Evolutionary conservation across 1,140 invertebrate species (phyloP).

Genomic region (Littorina saxatilis): DNA sequence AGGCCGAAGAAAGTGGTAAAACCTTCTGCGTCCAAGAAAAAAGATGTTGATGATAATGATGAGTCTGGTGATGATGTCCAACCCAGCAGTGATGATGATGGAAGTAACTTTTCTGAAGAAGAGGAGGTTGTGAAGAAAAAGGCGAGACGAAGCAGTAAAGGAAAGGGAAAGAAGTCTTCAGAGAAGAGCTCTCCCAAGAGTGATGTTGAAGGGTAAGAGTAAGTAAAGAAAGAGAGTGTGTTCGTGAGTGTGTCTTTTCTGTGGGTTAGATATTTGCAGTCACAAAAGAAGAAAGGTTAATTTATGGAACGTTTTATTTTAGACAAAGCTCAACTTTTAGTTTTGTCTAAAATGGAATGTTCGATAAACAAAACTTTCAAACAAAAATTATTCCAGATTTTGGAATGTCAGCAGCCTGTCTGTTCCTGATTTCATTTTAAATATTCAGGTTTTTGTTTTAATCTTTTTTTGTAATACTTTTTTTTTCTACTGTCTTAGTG

Average conservation of each 20-base stretch:
- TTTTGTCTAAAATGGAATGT: too few relatives aligned
- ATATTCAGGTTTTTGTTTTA: too few relatives aligned
- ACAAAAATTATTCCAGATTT: too few relatives aligned
- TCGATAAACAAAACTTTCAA: too few relatives aligned
- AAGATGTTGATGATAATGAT: slow-evolving; percentile 22
- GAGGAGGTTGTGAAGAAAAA: slow-evolving; percentile 34
- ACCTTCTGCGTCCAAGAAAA: slow-evolving; percentile 38
- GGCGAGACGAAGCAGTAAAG: slow-evolving; percentile 13
- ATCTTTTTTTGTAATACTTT: too few relatives aligned
- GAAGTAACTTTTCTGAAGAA: slow-evolving; percentile 39
- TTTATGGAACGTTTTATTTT: too few relatives aligned
- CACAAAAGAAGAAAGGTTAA: too few relatives aligned
- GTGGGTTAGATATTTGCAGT: background rate
- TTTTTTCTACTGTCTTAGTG: background rate
- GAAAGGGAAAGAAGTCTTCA: background rate
- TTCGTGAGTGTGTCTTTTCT: background rate
- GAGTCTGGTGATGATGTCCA: slow-evolving; percentile 39
- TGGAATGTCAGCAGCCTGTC: too few relatives aligned
- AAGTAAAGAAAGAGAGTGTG: background rate
- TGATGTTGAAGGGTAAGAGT: background rate
- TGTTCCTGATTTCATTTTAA: too few relatives aligned
- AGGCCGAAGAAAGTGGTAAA: slow-evolving; percentile 73
- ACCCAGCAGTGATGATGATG: slow-evolving; percentile 30
- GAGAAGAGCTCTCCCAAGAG: background rate
- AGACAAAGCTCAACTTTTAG: too few relatives aligned